Base-by-base conservation (phyloP, 2,113 vertebrate species). In the Rhodinocichla rosea region DNA sequence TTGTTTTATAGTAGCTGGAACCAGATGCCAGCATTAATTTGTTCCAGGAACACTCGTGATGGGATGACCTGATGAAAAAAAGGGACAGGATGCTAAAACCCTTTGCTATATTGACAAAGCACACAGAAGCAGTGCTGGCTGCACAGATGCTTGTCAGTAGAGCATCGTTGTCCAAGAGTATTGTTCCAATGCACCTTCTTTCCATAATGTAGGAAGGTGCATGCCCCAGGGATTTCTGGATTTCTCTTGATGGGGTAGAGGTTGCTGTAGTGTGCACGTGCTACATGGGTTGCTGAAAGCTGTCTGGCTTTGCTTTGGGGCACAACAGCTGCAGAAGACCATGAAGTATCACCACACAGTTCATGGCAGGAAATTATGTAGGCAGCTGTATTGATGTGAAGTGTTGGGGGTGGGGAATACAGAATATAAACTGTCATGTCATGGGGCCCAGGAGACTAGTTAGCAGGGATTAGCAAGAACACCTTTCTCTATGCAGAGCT, bases 301-400 rank as follows among this genome's bases (percentile, higher is more conserved):
- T 2, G 9, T 33, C 69, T 93, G 76, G 45, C 64, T 70, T 77
- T 80, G 63, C 37, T 75, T 53, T 86, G 74, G 52, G 28, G 60
- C 77, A 37, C 60, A 28, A 33, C 86, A 89, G 89, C 52, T 77
- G 65, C 77, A 62, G 67, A 74, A 37, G 55, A 83, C 21, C 1
- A 1, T 57, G 33, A 89, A 75, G 27, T 62, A 33, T 70, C 19
- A 30, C 59, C 27, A 32, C 44, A 39, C 15, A 56, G 42, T 81
- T 81, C 35, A 60, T 10, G 37, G 64, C 92, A 97, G 92, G 92
- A 96, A 94, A 65, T 87, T 17, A 70, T 50, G 64, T 69, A 50
- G 63, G 50, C 71, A 74, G 90, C 39, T 74, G 60, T 77, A 35
- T 5, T 83, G 50, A 67, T 88, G 80, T 81, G 73, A 87, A 64